phyloP scores from a whole-genome alignment of 1,140 invertebrate species.

The Drosophila murphyi region DNA sequence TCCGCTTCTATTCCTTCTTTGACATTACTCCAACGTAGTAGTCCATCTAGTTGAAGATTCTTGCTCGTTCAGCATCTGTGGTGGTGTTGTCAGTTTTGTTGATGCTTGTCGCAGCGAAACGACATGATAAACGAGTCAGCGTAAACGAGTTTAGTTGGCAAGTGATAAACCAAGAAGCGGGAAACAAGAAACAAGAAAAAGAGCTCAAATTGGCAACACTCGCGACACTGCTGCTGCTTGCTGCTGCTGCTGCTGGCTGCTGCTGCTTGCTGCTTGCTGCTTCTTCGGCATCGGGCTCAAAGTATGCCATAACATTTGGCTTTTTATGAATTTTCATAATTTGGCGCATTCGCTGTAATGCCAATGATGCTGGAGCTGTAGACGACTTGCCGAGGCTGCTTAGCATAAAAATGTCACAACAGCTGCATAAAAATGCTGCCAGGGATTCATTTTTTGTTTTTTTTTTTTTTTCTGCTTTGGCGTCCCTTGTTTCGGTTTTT shows the following conservation, averaged over 20 bases:
- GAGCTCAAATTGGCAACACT: slow-evolving; percentile 65
- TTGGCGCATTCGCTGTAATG: slow-evolving; percentile 59
- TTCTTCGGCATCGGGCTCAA: slow-evolving; percentile 30
- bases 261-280: too few species aligned
- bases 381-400: slow-evolving; percentile 43
- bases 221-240: not conserved
- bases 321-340: slow-evolving; percentile 82
- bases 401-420: slow-evolving; percentile 81
- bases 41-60: too few species aligned
- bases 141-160: slow-evolving; percentile 71
- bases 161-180: slow-evolving; percentile 58
- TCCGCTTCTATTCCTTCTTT: not conserved
- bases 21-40: not conserved
- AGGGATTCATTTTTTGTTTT: slow-evolving; percentile 25
- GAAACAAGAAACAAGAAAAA: not conserved
- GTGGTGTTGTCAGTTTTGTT: slow-evolving; percentile 45
- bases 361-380: not conserved
- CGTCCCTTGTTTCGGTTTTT: slow-evolving; percentile 61
- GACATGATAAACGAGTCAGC: slow-evolving; percentile 71
- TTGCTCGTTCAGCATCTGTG: slow-evolving; percentile 21
- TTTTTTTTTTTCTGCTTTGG: slow-evolving; percentile 26
- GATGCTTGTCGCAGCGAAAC: slow-evolving; percentile 43
- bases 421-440: slow-evolving; percentile 74
- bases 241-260: not conserved
- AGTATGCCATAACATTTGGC: slow-evolving; percentile 78